Base-by-base conservation (phyloP, 2,113 vertebrate species). In the Machaerirhynchus nigripectus region DNA sequence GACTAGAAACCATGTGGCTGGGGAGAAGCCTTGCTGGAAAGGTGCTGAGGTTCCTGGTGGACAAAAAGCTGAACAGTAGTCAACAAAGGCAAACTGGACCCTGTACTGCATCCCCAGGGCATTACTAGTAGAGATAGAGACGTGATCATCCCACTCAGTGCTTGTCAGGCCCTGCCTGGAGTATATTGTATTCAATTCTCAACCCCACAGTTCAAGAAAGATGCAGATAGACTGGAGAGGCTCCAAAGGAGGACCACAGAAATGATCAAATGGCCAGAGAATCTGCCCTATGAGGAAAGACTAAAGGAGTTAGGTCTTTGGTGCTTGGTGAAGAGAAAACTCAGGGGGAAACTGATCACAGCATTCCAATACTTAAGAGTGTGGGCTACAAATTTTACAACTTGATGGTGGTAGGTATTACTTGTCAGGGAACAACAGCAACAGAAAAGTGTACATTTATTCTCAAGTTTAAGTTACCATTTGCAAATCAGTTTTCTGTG, bases 401-500 rank as follows among this genome's bases (percentile, higher is more conserved):
- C 49, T 3, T 53, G 7, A 73, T 37, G 23, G 67, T 11, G 8
- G 60, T 4, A 7, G 59, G 46, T 81, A 35, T 33, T 19, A 28
- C 9, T 65, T 77, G 4, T 39, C 73, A 56, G 5, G 33, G 18
- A 64, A 64, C 7, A 68, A 71, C 21, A 52, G 10, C 8, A 52
- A 52, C 37, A 26, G 8, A 18, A 70, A 67, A 18, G 12, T 15
- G 16, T 18, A 23, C 42, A 31, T 70, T 68, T 74, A 42, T 93
- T 92, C 75, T 60, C 6, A 3, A 83, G 28, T 75, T 92, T 37
- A 86, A 84, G 31, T 39, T 75, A 69, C 5, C 5, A 71, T 59
- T 93, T 94, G 27, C 37, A 71, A 49, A 87, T n/a, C 40, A 89
- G 20, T 90, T 22, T 89, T 21, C 31, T 95, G 35, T 94, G 55